These are phyloP conservation scores for Ophiodon elongatus DNA, from an alignment of 2,113 vertebrate genomes.

Conservation along the genomic window DNA sequence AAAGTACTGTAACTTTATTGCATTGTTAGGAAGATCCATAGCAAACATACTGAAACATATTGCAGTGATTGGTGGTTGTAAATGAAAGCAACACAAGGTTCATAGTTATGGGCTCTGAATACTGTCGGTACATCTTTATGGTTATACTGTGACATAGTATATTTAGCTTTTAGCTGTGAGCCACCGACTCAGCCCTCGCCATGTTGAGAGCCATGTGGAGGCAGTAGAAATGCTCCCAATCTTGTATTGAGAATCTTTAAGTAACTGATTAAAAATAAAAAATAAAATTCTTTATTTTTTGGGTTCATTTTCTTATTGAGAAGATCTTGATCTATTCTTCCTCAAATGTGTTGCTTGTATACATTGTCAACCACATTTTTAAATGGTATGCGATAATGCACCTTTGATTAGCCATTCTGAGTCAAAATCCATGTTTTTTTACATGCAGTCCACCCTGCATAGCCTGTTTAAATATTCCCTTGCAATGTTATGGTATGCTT, in stretches of 20 bases:
- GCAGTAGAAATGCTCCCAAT: neutral
- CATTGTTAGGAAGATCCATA: neutral
- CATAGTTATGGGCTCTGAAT: neutral
- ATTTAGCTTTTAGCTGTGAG: neutral
- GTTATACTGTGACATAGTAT: neutral
- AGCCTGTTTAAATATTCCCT: neutral
- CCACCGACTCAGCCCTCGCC: neutral
- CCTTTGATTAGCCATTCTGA: neutral
- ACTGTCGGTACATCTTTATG: no score
- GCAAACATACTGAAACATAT: neutral
- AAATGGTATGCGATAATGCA: neutral
- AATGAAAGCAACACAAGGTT: neutral
- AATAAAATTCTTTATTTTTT: neutral
- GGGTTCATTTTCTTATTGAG: neutral
- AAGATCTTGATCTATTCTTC: neutral
- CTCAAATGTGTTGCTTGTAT: neutral
- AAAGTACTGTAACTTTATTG: neutral
- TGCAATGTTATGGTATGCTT: neutral
- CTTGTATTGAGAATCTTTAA: neutral
- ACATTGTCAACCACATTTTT: neutral
- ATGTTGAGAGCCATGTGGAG: neutral
- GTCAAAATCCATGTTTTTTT: neutral
- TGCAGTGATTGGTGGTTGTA: neutral
- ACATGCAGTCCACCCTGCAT: neutral
- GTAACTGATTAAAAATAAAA: no score